phyloP scores from a whole-genome alignment of 2,797 vertebrate genomes.

The Acanthurus tractus region DNA sequence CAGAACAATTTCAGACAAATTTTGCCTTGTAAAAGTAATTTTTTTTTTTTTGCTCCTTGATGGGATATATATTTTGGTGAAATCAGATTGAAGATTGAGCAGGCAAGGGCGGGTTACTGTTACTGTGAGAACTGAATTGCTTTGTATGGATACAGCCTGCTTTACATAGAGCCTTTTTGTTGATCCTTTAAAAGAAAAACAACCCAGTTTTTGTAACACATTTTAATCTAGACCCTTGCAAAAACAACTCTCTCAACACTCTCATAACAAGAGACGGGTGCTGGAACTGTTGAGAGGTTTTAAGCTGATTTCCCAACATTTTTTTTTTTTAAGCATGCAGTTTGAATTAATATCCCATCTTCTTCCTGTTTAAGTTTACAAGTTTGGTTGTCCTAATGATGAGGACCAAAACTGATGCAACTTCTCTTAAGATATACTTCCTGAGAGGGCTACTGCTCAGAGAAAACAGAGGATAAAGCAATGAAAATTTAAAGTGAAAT shows the following conservation, averaged over 20 bases:
- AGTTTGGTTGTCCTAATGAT: conserved; percentile 1
- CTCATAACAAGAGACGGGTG: background rate
- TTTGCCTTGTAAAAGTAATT: background rate
- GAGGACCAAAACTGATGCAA: background rate
- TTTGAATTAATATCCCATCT: too few species aligned
- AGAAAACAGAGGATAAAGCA: background rate
- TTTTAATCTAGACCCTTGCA: background rate
- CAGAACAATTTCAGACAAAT: conserved; percentile 18
- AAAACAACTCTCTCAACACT: background rate
- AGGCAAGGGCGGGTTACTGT: background rate
- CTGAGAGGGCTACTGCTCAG: background rate
- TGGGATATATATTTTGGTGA: background rate
- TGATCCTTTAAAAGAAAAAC: conserved; percentile 15
- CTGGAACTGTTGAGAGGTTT: background rate
- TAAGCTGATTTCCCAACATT: background rate
- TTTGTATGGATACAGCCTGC: conserved; percentile 27
- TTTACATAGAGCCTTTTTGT: conserved; percentile 25
- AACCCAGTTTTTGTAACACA: background rate
- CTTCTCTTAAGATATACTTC: background rate
- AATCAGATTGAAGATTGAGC: background rate
- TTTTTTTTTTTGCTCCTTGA: background rate
- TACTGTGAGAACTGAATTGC: conserved; percentile 19
- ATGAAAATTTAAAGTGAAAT: conserved; percentile 1
- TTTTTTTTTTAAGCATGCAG: background rate
- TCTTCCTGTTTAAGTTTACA: background rate